Percentiles rank a stretch among this genome's conserved stretches.
Conservation (phyloP, 2,113 vertebrate genomes). For the Crotalus viridis region DNA sequence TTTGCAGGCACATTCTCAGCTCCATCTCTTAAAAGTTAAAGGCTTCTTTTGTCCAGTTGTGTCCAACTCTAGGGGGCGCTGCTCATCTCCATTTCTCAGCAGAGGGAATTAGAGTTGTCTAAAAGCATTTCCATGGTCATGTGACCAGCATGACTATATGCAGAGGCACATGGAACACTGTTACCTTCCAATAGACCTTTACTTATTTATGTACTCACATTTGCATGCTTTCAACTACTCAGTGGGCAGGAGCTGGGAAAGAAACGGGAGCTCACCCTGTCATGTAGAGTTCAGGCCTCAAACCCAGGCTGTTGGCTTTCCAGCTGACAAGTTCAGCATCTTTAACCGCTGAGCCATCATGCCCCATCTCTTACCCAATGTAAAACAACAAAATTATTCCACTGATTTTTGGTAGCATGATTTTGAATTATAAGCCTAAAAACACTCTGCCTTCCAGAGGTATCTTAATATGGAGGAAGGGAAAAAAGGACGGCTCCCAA, state of each 20-base stretch:
- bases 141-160: background rate
- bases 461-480: background rate
- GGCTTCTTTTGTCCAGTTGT: no score
- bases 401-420: no score
- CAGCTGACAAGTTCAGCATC: no score
- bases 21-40: no score
- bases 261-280: background rate
- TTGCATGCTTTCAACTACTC: background rate
- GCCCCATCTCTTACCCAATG: no score
- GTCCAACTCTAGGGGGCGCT: no score
- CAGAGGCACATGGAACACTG: background rate
- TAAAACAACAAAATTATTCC: no score
- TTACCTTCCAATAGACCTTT: background rate
- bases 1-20: no score
- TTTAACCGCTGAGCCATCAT: no score
- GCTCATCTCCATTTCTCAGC: background rate
- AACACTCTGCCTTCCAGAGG: background rate
- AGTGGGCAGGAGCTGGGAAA: background rate
- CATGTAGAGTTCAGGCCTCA: no score
- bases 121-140: background rate
- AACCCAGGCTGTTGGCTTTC: no score
- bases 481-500: background rate
- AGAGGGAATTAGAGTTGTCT: background rate
- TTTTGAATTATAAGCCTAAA: no score
- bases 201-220: background rate